These are phyloP conservation scores for Chymomyza amoena DNA, from an alignment of 2,888 invertebrate species.

Conservation along the genomic window DNA sequence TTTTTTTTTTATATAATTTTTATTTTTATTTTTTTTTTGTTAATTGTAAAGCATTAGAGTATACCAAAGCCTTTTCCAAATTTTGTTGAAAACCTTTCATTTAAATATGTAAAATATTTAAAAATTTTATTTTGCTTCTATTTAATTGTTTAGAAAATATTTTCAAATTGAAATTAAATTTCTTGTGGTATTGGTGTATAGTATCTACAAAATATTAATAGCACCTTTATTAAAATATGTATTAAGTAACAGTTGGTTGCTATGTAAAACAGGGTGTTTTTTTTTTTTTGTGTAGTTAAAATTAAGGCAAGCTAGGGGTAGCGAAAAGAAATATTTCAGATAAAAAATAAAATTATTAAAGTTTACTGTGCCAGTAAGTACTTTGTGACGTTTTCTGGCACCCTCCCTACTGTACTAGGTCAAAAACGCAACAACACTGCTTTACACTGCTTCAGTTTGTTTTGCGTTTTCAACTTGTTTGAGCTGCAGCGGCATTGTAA, in stretches of 20 bases:
- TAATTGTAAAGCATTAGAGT: conserved; percentile 79
- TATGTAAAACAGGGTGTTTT: not conserved
- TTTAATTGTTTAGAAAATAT: not conserved
- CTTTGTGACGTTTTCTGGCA: no score
- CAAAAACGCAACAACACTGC: no score
- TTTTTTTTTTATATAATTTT: conserved; percentile 12
- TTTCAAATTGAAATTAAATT: conserved; percentile 19
- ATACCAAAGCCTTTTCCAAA: conserved; percentile 78
- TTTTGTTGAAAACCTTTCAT: conserved; percentile 57
- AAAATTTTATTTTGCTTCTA: conserved; percentile 15
- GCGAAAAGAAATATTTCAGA: not conserved
- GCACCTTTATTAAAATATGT: conserved; percentile 48
- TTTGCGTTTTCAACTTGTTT: conserved; percentile 1
- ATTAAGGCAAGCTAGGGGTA: not conserved
- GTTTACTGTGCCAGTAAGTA: no score
- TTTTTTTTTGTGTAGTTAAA: not conserved
- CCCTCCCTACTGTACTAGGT: no score
- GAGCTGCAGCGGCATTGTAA: conserved; percentile 32
- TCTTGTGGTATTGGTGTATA: conserved; percentile 15
- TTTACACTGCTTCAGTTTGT: no score
- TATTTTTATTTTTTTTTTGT: conserved; percentile 26
- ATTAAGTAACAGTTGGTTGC: not conserved
- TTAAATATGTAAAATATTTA: conserved; percentile 3
- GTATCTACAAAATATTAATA: conserved; percentile 57
- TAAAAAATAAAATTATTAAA: no score